Percentiles rank a stretch among this genome's conserved stretches.
These are phyloP conservation scores for Brotula barbata DNA, from an alignment of 2,797 vertebrate species.

Conservation along the genomic window DNA sequence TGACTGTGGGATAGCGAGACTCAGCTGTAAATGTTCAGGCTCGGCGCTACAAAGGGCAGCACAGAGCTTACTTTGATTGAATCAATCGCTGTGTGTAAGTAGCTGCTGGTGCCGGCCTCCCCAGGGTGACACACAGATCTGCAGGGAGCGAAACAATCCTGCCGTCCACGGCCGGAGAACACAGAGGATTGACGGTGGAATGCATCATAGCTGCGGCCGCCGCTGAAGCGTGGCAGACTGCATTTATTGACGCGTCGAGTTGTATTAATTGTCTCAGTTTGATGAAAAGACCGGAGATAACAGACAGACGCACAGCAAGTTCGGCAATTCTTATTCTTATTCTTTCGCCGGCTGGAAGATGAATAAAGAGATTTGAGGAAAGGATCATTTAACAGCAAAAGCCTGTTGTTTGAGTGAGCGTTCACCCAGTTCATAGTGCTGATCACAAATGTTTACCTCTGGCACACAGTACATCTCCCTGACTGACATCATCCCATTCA, in stretches of 20 bases:
- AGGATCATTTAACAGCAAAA: conserved; percentile 62
- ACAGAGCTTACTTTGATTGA: conserved; percentile 79
- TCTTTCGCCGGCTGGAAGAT: conserved; percentile 38
- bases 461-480: conserved; percentile 57
- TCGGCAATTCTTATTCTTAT: conserved; percentile 41
- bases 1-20: conserved; percentile 67
- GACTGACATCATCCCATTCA: conserved; percentile 52
- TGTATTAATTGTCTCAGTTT: conserved; percentile 82
- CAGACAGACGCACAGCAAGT: conserved; percentile 57
- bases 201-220: conserved; percentile 71
- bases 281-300: conserved; percentile 77
- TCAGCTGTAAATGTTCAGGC: conserved; percentile 69
- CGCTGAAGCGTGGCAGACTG: conserved; percentile 72
- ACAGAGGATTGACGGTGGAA: conserved; percentile 70
- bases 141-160: conserved; percentile 67
- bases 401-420: conserved; percentile 53
- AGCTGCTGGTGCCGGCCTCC: conserved; percentile 75
- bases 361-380: conserved; percentile 50
- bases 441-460: conserved; percentile 47
- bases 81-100: conserved; percentile 82
- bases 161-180: conserved; percentile 60
- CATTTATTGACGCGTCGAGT: conserved; percentile 81
- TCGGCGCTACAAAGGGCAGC: conserved; percentile 74
- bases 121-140: conserved; percentile 72
- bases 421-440: conserved; percentile 28